These are phyloP conservation scores for Mionectes macconnelli DNA, from an alignment of 2,113 vertebrate species.

Conservation along the genomic window DNA sequence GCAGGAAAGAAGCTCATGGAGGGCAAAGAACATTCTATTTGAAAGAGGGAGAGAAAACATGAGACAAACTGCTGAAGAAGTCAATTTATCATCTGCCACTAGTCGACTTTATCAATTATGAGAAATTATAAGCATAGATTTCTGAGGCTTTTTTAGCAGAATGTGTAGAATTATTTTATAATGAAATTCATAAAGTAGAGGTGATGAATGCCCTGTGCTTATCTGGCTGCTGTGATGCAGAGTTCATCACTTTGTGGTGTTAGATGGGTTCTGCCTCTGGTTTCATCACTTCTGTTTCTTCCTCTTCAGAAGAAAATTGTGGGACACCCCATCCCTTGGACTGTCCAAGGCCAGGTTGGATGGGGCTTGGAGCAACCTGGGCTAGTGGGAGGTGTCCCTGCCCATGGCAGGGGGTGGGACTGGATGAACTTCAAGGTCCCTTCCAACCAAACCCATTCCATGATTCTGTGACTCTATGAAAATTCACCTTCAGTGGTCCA, in stretches of 20 bases:
- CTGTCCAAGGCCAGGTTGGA: not conserved
- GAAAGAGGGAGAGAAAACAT: not conserved
- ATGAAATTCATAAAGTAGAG: not conserved
- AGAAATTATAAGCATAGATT: not conserved
- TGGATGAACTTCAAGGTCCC: not conserved
- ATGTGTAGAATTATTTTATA: not conserved
- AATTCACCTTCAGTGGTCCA: not conserved
- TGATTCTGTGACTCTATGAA: not conserved
- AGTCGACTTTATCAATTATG: not conserved
- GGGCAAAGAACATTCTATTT: not conserved
- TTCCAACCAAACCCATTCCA: not conserved
- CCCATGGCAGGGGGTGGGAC: fast-evolving
- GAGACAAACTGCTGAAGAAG: not conserved
- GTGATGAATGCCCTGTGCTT: not conserved
- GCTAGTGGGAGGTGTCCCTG: not conserved
- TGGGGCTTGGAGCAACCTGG: fast-evolving
- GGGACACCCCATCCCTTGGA: not conserved
- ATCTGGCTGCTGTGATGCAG: not conserved
- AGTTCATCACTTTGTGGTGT: not conserved
- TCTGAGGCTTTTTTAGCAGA: not conserved
- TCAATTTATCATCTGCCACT: not conserved
- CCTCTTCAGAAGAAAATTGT: not conserved
- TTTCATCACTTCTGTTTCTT: not conserved
- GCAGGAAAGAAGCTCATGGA: not conserved
- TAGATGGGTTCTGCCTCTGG: not conserved